Conservation (phyloP, 2,113 vertebrate genomes). For the Proterorhinus semilunaris region DNA sequence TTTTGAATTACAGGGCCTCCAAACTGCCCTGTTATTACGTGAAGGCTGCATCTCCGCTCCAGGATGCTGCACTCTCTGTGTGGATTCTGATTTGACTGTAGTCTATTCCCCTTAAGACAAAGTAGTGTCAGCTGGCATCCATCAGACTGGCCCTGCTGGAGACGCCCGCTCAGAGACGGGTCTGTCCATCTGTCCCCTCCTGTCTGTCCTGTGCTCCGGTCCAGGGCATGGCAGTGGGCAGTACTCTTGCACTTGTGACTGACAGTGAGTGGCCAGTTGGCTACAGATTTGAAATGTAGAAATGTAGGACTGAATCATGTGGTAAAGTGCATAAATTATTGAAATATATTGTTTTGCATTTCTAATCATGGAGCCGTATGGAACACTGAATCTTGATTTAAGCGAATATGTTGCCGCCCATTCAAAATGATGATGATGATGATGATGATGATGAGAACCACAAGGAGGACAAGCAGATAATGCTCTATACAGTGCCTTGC, state of each 20-base stretch:
- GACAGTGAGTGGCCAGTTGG: background rate
- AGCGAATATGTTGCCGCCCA: too few species aligned
- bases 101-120: slow-evolving; percentile 9
- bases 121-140: slow-evolving; percentile 25
- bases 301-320: background rate
- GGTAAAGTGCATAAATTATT: too few species aligned
- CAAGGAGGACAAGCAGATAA: too few species aligned
- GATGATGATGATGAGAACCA: too few species aligned
- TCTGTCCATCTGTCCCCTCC: slow-evolving; percentile 3
- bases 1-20: too few species aligned
- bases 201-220: background rate
- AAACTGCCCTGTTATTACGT: slow-evolving; percentile 19
- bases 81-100: slow-evolving; percentile 14
- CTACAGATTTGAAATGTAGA: background rate
- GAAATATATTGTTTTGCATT: too few species aligned
- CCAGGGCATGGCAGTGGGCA: background rate
- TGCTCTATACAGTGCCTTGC: too few species aligned
- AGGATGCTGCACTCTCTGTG: background rate
- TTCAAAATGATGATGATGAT: too few species aligned
- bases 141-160: slow-evolving; percentile 3
- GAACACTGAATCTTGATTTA: too few species aligned
- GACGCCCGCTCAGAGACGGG: background rate
- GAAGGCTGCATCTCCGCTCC: slow-evolving; percentile 7
- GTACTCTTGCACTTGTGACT: background rate
- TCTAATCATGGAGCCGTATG: too few species aligned